These are phyloP conservation scores for Eremophila alpestris DNA, from an alignment of 2,797 vertebrate genomes.

Conservation along the genomic window DNA sequence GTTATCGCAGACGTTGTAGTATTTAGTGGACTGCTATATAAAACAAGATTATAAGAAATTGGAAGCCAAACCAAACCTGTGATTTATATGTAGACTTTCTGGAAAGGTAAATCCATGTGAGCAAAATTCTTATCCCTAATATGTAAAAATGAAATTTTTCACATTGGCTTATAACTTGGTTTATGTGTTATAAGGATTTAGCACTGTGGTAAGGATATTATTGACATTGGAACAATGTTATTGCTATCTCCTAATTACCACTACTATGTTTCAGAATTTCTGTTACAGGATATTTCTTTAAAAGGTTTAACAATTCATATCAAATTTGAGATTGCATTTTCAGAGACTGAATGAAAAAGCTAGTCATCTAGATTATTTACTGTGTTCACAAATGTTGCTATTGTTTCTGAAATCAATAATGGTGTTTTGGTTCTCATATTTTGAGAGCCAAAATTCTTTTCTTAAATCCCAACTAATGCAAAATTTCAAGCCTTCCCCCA, in stretches of 20 bases:
- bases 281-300: neutral
- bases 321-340: neutral
- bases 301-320: neutral
- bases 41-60: neutral
- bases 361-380: neutral
- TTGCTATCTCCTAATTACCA: neutral
- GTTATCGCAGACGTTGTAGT: neutral
- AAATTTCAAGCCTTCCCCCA: neutral
- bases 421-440: neutral
- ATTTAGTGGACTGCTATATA: neutral
- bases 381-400: neutral
- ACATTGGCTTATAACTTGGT: neutral
- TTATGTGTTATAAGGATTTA: neutral
- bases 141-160: neutral
- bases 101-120: neutral
- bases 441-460: too few species aligned
- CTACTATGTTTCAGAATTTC: neutral
- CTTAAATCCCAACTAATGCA: neutral
- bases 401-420: constrained; percentile 22
- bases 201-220: neutral
- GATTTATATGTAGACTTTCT: neutral
- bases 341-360: neutral
- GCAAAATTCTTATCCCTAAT: neutral
- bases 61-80: neutral
- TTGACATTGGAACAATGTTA: neutral